A percentile compares a stretch with the other conserved stretches of the same genome.
phyloP scores from a whole-genome alignment of 1,140 invertebrate species.

The Caenorhabditis briggsae region DNA sequence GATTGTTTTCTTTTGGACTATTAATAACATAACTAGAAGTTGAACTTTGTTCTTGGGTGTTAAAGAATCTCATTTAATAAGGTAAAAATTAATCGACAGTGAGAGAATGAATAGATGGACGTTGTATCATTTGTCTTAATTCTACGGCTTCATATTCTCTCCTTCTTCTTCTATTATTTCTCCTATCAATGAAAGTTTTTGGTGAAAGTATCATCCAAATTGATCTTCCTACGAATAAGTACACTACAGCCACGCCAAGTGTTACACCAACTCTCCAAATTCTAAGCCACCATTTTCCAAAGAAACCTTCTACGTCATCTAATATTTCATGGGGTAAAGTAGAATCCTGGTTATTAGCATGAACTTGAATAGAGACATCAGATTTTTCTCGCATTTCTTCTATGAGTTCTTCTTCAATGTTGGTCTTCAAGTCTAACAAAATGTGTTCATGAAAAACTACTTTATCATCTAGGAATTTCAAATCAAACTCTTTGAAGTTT shows the following conservation, averaged over 20 bases:
- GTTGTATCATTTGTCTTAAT: slow-evolving; percentile 25
- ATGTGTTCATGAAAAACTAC: slow-evolving; percentile 64
- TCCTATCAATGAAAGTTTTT: too few species aligned
- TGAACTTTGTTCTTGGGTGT: slow-evolving; percentile 65
- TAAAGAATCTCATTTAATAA: slow-evolving; percentile 64
- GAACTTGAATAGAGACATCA: slow-evolving; percentile 56
- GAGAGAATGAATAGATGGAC: slow-evolving; percentile 63
- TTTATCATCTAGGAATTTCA: too few species aligned
- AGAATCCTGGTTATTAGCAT: slow-evolving; percentile 62
- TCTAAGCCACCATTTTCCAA: too few species aligned
- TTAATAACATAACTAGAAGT: slow-evolving; percentile 64
- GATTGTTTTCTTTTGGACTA: slow-evolving; percentile 59
- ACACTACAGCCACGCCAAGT: too few species aligned
- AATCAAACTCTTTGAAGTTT: too few species aligned
- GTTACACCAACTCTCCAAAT: too few species aligned
- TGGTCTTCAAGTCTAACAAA: slow-evolving; percentile 58
- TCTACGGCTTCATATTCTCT: slow-evolving; percentile 23
- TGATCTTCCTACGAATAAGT: too few species aligned
- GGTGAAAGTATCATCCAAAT: too few species aligned
- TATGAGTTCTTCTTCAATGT: slow-evolving; percentile 66
- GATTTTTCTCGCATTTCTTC: slow-evolving; percentile 67
- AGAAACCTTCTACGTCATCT: slow-evolving; percentile 64
- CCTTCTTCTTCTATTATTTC: slow-evolving; percentile 57
- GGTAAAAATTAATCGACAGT: slow-evolving; percentile 65
- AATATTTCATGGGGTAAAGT: slow-evolving; percentile 64